Conservation (phyloP, 2,888 invertebrate genomes). For the Metellina segmentata region DNA sequence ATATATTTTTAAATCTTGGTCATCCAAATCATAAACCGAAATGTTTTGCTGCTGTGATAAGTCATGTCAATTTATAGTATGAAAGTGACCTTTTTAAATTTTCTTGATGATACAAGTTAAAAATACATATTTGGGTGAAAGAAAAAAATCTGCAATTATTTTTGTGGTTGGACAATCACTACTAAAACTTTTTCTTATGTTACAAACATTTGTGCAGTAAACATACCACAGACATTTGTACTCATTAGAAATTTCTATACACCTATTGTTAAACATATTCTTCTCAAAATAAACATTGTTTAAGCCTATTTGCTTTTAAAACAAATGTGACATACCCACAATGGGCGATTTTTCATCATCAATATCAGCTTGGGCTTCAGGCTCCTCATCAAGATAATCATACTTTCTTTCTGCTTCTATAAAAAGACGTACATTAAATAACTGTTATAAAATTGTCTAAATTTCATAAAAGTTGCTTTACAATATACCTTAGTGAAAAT, state of each 20-base stretch:
- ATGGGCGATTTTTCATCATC: conserved; percentile 7
- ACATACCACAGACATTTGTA: not conserved
- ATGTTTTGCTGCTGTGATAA: too few relatives aligned
- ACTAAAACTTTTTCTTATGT: not conserved
- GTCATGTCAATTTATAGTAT: too few relatives aligned
- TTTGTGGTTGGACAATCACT: not conserved
- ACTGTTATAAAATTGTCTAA: not conserved
- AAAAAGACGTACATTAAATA: not conserved
- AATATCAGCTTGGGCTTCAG: not conserved
- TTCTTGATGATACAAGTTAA: too few relatives aligned
- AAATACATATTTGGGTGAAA: too few relatives aligned
- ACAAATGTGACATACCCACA: conserved; percentile 15
- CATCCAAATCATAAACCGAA: too few relatives aligned
- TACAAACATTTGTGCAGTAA: not conserved
- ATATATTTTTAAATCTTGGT: too few relatives aligned
- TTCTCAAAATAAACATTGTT: too few relatives aligned
- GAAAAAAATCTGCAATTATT: not conserved
- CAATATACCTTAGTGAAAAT: not conserved
- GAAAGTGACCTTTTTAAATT: too few relatives aligned
- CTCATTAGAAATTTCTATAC: too few relatives aligned
- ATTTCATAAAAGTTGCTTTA: not conserved
- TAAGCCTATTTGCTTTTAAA: too few relatives aligned
- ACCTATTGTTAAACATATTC: too few relatives aligned
- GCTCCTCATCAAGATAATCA: conserved; percentile 15
- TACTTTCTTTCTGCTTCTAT: not conserved